Percentiles rank a stretch among this genome's conserved stretches.
Conservation (phyloP, 2,797 vertebrate genomes). For the Champsocephalus gunnari region DNA sequence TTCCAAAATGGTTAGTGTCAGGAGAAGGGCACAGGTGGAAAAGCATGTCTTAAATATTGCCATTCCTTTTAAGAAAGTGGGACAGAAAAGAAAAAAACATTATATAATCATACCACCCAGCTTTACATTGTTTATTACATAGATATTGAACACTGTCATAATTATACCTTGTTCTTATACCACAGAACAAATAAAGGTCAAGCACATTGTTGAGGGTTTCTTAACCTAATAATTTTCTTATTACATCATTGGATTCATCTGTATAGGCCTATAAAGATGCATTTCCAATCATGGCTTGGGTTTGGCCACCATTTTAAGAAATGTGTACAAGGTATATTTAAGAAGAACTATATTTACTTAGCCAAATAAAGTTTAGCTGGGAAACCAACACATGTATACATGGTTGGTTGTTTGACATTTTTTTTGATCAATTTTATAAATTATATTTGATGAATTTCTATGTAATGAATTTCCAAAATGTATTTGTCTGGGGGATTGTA, state of each 20-base stretch:
- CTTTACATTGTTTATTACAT: not conserved
- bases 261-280: not conserved
- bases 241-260: not conserved
- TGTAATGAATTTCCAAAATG: not conserved
- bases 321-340: not conserved
- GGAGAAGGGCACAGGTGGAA: slow-evolving; percentile 43
- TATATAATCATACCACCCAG: not conserved
- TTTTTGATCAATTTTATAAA: not conserved
- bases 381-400: not conserved
- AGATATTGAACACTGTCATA: not conserved
- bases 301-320: not conserved
- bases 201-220: no score
- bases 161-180: not conserved
- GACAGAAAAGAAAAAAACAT: not conserved
- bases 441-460: not conserved
- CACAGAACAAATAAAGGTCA: no score
- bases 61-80: slow-evolving; percentile 65
- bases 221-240: not conserved
- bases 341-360: not conserved
- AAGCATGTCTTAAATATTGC: slow-evolving; percentile 46
- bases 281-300: not conserved
- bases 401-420: not conserved
- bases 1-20: slow-evolving; percentile 58
- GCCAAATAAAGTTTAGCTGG: not conserved
- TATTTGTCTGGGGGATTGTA: not conserved